Evolutionary conservation across 2,797 vertebrate genomes (phyloP), one percentile per base, ranked within the genome.

Genomic region (Telmatherina bonti): DNA sequence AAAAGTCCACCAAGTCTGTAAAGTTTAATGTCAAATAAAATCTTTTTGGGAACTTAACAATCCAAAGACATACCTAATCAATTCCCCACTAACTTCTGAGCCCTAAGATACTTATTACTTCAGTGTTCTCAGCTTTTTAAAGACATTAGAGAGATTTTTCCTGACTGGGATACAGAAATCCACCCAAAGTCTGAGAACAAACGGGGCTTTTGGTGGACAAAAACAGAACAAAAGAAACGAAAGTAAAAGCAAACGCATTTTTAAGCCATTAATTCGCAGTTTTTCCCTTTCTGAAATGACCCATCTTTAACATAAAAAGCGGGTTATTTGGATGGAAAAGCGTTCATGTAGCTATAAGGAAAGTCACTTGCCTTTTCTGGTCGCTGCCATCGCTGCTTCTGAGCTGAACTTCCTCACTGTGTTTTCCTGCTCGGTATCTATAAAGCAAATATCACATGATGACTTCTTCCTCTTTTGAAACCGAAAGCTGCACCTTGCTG

Each of bases 181-280:
- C 22, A 67, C 22, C 53, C 74, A 33, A 11, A 1, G 1, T 4
- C 29, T 20, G 33, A 15, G 26, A 16, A 54, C 56, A 73, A 27
- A 43, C 18, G 1, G 47, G 35, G 20, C 4, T 5, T 0, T 0
- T 20, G 4, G 0, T 16, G 43, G 36, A 9, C 15, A 62, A 2
- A 22, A 8, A 47, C 81, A 58, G 75, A 81, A 88, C 84, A 18
- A 18, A 31, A 29, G 24, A 72, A 85, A 59, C 75, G 84, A 88
- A 86, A 88, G 65, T 78, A 75, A 83, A 81, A 65, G 12, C 1
- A 24, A 52, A 26, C 0, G 0, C 15, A 6, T 5, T 0, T 24
- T 20, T 4, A 16, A 57, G 8, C 2, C 9, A 11, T 15, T 22
- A 7, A 33, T 16, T 6, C 0, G 4, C n/a, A 27, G 2, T 22